Evolutionary conservation across 1,140 invertebrate species (phyloP).

Genomic region (Triops longicaudatus): DNA sequence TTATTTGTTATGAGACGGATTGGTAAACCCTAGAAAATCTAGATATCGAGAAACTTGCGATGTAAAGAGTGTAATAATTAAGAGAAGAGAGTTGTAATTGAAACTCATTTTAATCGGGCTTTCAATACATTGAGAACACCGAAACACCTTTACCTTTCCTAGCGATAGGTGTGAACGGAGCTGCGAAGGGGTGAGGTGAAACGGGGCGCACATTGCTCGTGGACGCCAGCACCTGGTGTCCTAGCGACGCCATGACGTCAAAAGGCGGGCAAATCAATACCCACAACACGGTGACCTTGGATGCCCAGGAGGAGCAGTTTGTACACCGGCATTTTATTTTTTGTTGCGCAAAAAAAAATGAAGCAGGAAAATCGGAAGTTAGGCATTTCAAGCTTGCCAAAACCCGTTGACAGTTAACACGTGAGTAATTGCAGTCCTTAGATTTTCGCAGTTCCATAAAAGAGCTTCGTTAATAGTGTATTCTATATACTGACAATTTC

Average conservation of each 20-base stretch:
- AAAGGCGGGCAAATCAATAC: conserved; percentile 14
- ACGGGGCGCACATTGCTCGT: background rate
- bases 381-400: too few species aligned
- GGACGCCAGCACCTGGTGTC: conserved; percentile 13
- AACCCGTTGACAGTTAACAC: too few species aligned
- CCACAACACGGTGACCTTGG: background rate
- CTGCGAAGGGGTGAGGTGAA: background rate
- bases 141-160: conserved; percentile 6
- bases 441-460: too few species aligned
- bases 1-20: too few species aligned
- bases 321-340: background rate
- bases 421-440: too few species aligned
- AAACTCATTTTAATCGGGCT: background rate
- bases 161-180: background rate
- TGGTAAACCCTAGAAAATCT: too few species aligned
- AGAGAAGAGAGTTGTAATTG: background rate
- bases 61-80: too few species aligned
- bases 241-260: conserved; percentile 13
- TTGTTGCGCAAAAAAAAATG: background rate
- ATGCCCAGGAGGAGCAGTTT: background rate
- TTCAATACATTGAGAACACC: background rate
- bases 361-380: too few species aligned
- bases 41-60: too few species aligned
- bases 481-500: too few species aligned
- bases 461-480: too few species aligned